Conservation (phyloP, 2,888 invertebrate genomes). For the Agriotes lineatus region DNA sequence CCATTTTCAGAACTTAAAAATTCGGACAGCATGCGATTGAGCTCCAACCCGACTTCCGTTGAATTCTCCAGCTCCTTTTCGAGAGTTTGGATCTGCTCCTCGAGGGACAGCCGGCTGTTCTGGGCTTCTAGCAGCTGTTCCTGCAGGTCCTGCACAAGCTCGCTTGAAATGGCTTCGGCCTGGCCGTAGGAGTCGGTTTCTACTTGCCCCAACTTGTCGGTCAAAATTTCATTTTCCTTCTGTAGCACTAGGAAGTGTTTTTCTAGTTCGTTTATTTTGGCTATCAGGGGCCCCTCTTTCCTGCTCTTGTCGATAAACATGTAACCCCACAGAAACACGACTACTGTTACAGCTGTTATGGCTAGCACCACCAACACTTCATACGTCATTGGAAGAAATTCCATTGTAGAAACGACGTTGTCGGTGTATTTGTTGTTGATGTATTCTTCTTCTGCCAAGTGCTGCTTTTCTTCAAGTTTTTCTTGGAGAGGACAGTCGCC, state of each 20-base stretch:
- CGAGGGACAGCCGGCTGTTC: constrained; percentile 67
- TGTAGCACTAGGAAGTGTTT: constrained; percentile 72
- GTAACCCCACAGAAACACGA: constrained; percentile 81
- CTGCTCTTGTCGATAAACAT: constrained; percentile 82
- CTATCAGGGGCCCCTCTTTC: constrained; percentile 78
- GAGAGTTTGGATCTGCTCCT: constrained; percentile 77
- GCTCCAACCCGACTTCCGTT: constrained; percentile 83
- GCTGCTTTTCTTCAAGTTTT: background rate
- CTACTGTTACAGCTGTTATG: constrained; percentile 78
- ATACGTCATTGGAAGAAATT: constrained; percentile 20
- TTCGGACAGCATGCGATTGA: constrained; percentile 77
- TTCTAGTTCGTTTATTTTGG: constrained; percentile 75
- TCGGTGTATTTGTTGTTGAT: too few species aligned
- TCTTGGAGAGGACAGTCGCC: constrained; percentile 12
- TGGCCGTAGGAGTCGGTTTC: constrained; percentile 30
- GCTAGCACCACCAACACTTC: constrained; percentile 47
- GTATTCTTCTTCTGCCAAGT: background rate
- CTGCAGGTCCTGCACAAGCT: constrained; percentile 77
- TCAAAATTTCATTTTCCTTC: constrained; percentile 76
- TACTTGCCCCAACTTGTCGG: constrained; percentile 65
- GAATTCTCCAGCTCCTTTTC: constrained; percentile 85
- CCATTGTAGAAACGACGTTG: constrained; percentile 4
- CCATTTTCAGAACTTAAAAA: constrained; percentile 77
- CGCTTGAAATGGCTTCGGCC: constrained; percentile 73
- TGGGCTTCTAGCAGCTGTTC: constrained; percentile 72